Evolutionary conservation across 2,888 invertebrate species (phyloP), one percentile per base, ranked within the genome.

Genomic region (Pristionchus arcanus): DNA sequence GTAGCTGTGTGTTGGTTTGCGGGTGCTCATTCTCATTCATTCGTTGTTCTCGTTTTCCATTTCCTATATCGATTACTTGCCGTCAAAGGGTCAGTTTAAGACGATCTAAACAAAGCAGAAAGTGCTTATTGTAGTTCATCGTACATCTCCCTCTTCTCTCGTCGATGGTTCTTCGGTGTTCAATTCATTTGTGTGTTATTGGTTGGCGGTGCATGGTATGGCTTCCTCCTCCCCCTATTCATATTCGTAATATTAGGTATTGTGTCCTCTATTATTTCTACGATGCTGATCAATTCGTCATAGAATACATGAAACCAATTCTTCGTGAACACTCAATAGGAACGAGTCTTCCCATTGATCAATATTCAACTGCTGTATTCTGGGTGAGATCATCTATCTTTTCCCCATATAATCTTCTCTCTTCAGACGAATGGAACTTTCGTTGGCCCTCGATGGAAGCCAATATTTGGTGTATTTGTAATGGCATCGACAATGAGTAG

Each of bases 1-100:
- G 25, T 68, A 13, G 66, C 86, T 16, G 86, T 87, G 3, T 66
- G 66, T 28, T 87, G 86, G 86, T 87, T 87, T 28, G 86, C 86
- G n/a, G 37, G 66, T n/a, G 66, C 86, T 53, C 86, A 87, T 68
- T 87, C 86, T 66, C 86, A 87, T 68, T 87, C 86, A 16, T 87
- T 87, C 19, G 49, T 53, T 25, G 86, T 87, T 42, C 86, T 87
- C 53, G 86, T 87, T 11, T 87, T 87, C 28, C 86, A 87, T 49
- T 87, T 87, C 42, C 86, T 87, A 19, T 87, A 87, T 49, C 66
- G 86, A 68, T 42, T 66, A 21, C 68, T 87, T 5, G 86, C 86
- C 13, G 86, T 87, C 15, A 87, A 87, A 42, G 86, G 86, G 86
- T 87, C 66, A 5, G 59, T 21, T 34, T 7, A 53, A 1, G 16